Evolutionary conservation across 2,797 vertebrate genomes (phyloP), one percentile per base, ranked within the genome.

Genomic region (Lithobates sylvaticus): DNA sequence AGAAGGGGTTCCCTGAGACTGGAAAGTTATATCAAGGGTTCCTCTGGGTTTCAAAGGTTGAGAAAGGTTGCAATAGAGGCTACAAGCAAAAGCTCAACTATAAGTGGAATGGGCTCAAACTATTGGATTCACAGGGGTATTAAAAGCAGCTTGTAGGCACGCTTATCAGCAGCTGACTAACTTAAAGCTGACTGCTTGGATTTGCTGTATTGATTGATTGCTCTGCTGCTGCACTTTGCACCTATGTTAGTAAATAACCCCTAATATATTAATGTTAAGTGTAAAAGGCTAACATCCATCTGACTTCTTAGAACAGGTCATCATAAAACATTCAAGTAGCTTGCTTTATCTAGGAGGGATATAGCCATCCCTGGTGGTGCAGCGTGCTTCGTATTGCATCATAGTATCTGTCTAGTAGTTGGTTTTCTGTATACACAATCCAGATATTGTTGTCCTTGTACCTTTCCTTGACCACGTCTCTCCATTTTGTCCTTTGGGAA

Each of bases 391-490:
- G 26, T 5, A 15, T 67, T 26, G 27, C 65, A 67, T 67, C 65
- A 67, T 26, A 27, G 12, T 27, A 67, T 67, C 10, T 67, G 54
- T 61, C 54, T 26, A 29, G n/a, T 61, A 21, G 74, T 73, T 65
- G 27, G 32, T 78, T 72, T 15, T 54, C 13, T 26, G 18, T 65
- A 18, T 42, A 83, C 68, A 70, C 50, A 65, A 75, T 42, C 67
- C 67, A 84, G 67, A 78, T 36, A 72, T 32, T 69, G 29, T 36
- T 42, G 26, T 76, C 78, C 73, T 42, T 58, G 34, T 71, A n/a
- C 27, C 36, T 81, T 72, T 32, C 64, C 78, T 76, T 74, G 71
- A 80, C 15, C 73, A 29, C 29, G 42, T 76, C 67, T 70, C 79
- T 82, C 18, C 5, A 32, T 10, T 58, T 16, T 15, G 81, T 78